Conservation (phyloP, 2,113 vertebrate species). For the Narcine bancroftii region DNA sequence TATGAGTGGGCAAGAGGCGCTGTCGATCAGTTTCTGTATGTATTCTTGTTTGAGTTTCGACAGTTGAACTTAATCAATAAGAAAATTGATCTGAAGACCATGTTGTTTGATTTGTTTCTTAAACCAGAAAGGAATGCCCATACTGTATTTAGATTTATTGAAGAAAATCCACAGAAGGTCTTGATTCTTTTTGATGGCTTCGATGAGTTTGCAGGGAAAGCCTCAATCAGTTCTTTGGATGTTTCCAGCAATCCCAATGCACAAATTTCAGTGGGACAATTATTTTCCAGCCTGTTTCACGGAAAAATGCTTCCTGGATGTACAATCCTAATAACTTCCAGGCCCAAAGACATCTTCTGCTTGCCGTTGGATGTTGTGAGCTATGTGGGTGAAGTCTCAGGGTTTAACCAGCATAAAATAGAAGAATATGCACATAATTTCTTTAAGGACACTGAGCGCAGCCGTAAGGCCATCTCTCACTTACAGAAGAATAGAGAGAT, state of each 20-base stretch:
- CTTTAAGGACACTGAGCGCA: slow-evolving; percentile 49
- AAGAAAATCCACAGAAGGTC: slow-evolving; percentile 56
- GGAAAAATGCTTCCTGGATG: slow-evolving; percentile 70
- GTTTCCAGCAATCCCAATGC: neutral
- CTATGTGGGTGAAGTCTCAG: slow-evolving; percentile 62
- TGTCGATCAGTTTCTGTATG: slow-evolving; percentile 59
- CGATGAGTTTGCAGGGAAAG: slow-evolving; percentile 64
- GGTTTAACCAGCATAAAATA: slow-evolving; percentile 60
- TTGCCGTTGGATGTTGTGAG: slow-evolving; percentile 50
- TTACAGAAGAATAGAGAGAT: slow-evolving; percentile 56
- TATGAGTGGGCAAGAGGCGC: slow-evolving; percentile 65
- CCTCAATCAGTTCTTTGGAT: neutral
- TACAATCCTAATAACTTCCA: slow-evolving; percentile 73
- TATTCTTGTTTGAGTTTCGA: slow-evolving; percentile 80
- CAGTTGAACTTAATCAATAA: slow-evolving; percentile 67
- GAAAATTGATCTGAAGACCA: slow-evolving; percentile 63
- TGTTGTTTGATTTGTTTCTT: slow-evolving; percentile 68
- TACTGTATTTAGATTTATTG: slow-evolving; percentile 60
- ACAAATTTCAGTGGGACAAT: slow-evolving; percentile 50
- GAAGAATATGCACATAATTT: slow-evolving; percentile 62
- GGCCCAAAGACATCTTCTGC: slow-evolving; percentile 56
- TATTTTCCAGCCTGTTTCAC: slow-evolving; percentile 64
- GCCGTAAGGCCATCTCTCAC: slow-evolving; percentile 52
- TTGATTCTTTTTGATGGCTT: slow-evolving; percentile 83
- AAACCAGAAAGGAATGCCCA: slow-evolving; percentile 50